A percentile compares a stretch with the other conserved stretches of the same genome.
These are phyloP conservation scores for Oncorhynchus tshawytscha DNA, from an alignment of 2,113 vertebrate species.

Conservation along the genomic window DNA sequence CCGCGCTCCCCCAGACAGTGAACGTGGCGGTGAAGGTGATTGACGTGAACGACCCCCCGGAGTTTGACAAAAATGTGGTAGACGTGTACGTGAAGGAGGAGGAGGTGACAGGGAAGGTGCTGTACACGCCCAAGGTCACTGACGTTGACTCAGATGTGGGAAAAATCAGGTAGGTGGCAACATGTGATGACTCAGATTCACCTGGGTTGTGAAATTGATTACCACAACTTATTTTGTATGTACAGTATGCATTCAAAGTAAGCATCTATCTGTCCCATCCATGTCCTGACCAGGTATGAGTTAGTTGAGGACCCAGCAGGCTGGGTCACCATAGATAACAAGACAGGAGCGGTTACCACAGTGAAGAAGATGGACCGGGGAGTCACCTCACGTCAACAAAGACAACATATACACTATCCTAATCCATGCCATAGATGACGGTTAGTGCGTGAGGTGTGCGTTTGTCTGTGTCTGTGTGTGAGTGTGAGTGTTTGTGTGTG, in stretches of 20 bases:
- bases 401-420: conserved; percentile 66
- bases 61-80: conserved; percentile 38
- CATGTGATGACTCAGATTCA: background rate
- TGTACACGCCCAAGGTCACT: conserved; percentile 57
- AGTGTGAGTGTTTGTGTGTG: background rate
- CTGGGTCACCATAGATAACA: conserved; percentile 72
- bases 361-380: conserved; percentile 70
- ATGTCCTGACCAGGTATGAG: conserved; percentile 59
- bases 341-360: conserved; percentile 71
- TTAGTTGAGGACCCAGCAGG: conserved; percentile 65
- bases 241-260: background rate
- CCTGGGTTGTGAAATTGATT: background rate
- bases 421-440: conserved; percentile 68
- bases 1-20: background rate
- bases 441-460: conserved; percentile 52
- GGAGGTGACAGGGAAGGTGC: conserved; percentile 52
- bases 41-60: conserved; percentile 68
- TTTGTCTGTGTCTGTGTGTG: background rate
- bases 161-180: conserved; percentile 47
- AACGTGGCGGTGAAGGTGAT: conserved; percentile 56
- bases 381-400: conserved; percentile 69
- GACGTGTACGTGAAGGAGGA: conserved; percentile 59
- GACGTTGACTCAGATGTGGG: conserved; percentile 57
- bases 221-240: background rate
- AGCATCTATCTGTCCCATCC: background rate